A percentile compares a stretch with the other conserved stretches of the same genome.
These are phyloP conservation scores for Hippolais icterina DNA, from an alignment of 2,113 vertebrate species.

Conservation along the genomic window DNA sequence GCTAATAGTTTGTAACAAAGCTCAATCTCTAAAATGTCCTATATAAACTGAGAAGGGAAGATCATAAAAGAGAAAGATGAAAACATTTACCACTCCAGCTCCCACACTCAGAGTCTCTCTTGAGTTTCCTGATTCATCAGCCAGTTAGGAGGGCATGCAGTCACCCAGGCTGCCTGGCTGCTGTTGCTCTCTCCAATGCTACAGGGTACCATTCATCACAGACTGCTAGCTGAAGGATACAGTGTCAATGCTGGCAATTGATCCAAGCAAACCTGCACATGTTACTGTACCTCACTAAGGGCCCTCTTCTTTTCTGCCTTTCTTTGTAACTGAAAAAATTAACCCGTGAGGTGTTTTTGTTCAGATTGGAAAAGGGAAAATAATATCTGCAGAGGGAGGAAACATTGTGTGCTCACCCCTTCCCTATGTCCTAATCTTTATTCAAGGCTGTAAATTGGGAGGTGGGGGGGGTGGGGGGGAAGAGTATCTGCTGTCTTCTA, in stretches of 20 bases:
- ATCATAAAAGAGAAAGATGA: slow-evolving; percentile 79
- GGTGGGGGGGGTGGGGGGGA: too few species aligned
- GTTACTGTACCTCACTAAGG: slow-evolving; percentile 15
- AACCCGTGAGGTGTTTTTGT: not conserved
- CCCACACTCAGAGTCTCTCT: not conserved
- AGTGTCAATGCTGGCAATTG: slow-evolving; percentile 37
- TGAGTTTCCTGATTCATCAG: slow-evolving; percentile 63
- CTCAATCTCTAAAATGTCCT: slow-evolving; percentile 72
- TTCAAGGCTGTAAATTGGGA: not conserved
- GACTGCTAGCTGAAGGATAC: slow-evolving; percentile 32
- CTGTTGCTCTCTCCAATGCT: slow-evolving; percentile 5
- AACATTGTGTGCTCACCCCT: not conserved
- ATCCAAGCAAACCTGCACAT: slow-evolving; percentile 35
- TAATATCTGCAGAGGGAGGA: not conserved
- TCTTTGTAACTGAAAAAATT: not conserved
- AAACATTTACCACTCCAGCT: slow-evolving; percentile 49
- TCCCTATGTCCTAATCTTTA: not conserved
- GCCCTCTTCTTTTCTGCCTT: not conserved
- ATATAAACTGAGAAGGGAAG: slow-evolving; percentile 69
- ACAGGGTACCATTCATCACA: slow-evolving; percentile 68
- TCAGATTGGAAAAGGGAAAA: not conserved
- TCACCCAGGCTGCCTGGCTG: slow-evolving; percentile 7
- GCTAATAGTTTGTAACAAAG: slow-evolving; percentile 76
- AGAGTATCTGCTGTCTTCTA: not conserved
- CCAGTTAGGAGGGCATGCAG: slow-evolving; percentile 39